These are phyloP conservation scores for Tursiops truncatus DNA, from an alignment of 2,113 vertebrate genomes.

Conservation along the genomic window DNA sequence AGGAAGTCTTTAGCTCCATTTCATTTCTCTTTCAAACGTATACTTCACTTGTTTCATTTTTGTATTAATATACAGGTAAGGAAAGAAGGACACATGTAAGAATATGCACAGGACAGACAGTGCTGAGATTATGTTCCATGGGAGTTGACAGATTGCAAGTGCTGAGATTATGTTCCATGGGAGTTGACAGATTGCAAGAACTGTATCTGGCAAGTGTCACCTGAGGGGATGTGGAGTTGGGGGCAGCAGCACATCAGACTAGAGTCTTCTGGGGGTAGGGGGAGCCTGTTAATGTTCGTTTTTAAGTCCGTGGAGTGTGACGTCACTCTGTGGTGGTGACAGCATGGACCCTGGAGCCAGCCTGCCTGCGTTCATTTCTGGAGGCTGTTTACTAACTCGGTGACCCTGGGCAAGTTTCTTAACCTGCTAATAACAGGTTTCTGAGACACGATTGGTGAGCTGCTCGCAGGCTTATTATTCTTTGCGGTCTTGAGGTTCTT, in stretches of 20 bases:
- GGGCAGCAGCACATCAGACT: not conserved
- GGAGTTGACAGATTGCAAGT: not conserved
- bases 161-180: not conserved
- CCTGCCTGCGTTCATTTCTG: not conserved
- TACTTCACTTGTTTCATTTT: not conserved
- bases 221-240: no score
- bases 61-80: not conserved
- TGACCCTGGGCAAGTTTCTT: not conserved
- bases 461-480: not conserved
- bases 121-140: not conserved
- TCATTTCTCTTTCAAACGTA: not conserved
- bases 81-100: not conserved
- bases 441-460: not conserved
- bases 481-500: not conserved
- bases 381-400: not conserved
- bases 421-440: not conserved
- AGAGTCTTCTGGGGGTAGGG: not conserved
- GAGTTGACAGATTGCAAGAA: not conserved
- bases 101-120: not conserved
- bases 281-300: not conserved
- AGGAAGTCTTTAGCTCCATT: not conserved
- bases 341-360: not conserved
- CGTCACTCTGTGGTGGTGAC: not conserved
- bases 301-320: rapidly evolving
- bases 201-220: not conserved